phyloP scores from a whole-genome alignment of 2,797 vertebrate genomes.

The Masticophis lateralis region DNA sequence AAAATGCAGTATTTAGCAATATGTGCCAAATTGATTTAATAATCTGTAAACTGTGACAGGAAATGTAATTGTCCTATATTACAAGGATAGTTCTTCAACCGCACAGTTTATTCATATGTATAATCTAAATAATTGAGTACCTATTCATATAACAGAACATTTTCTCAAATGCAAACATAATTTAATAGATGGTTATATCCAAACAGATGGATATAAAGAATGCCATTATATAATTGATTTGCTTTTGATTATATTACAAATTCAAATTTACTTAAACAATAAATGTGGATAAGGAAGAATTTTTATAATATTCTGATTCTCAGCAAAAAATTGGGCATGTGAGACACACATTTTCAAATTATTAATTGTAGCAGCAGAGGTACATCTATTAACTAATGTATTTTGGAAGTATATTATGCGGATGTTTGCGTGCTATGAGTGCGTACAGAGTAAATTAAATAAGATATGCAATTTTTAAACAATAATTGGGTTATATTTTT shows the following conservation, averaged over 20 bases:
- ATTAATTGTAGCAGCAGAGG: slow-evolving; percentile 14
- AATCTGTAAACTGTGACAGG: slow-evolving; percentile 74
- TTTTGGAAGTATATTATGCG: slow-evolving; percentile 10
- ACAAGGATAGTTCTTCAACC: slow-evolving; percentile 72
- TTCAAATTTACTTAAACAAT: slow-evolving; percentile 75
- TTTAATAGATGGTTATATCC: slow-evolving; percentile 76
- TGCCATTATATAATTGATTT: slow-evolving; percentile 76
- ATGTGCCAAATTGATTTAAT: slow-evolving; percentile 74
- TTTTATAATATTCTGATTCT: slow-evolving; percentile 64
- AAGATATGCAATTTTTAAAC: background rate
- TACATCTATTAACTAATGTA: background rate
- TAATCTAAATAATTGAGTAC: slow-evolving; percentile 81
- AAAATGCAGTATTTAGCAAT: slow-evolving; percentile 65
- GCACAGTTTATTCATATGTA: slow-evolving; percentile 75
- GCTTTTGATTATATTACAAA: slow-evolving; percentile 77
- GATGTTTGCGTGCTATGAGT: background rate
- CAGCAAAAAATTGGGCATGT: slow-evolving; percentile 49
- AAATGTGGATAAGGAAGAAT: slow-evolving; percentile 62
- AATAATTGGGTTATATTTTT: background rate
- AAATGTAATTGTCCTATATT: slow-evolving; percentile 80
- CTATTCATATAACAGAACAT: slow-evolving; percentile 73
- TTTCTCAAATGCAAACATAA: slow-evolving; percentile 75
- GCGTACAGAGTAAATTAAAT: background rate
- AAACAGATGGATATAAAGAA: slow-evolving; percentile 76
- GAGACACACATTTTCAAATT: slow-evolving; percentile 1